A percentile compares a stretch with the other conserved stretches of the same genome.
These are phyloP conservation scores for Umimayanthus chanpuru DNA, from an alignment of 92 coral and sea anemone species.

Conservation along the genomic window DNA sequence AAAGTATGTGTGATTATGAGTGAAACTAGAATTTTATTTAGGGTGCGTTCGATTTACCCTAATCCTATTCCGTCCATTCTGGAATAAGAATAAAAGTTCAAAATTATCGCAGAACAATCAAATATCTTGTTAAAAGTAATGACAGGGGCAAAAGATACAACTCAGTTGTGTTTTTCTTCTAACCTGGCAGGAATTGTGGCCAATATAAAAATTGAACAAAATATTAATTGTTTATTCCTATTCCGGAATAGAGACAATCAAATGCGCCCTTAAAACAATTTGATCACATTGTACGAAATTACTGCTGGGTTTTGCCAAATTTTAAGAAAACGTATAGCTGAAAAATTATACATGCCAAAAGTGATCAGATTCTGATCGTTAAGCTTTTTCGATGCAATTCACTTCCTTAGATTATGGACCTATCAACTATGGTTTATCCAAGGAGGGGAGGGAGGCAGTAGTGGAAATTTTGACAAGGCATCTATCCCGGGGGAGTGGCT, in stretches of 20 bases:
- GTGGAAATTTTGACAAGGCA: constrained; percentile 13
- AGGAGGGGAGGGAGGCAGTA: constrained; percentile 3
- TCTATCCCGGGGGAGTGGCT: constrained; percentile 1
- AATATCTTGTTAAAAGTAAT: no score
- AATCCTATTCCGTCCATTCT: no score
- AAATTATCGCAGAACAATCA: no score
- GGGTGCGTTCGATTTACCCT: no score
- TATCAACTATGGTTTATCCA: constrained; percentile 14
- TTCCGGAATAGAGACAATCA: no score
- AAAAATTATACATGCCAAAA: constrained; percentile 23
- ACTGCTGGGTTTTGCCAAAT: constrained; percentile 33
- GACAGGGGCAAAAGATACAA: no score
- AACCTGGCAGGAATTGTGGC: no score
- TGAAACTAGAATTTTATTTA: constrained; percentile 16
- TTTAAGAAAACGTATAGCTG: constrained; percentile 32
- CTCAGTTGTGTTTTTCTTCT: no score
- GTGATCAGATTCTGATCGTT: constrained; percentile 11
- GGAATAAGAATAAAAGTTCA: no score
- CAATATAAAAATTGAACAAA: no score
- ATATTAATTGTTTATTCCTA: no score
- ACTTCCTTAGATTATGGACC: constrained; percentile 2
- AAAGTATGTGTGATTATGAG: constrained; percentile 22
- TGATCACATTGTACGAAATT: constrained; percentile 25
- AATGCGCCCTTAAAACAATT: not conserved
- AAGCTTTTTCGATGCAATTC: constrained; percentile 12